Base-by-base conservation (phyloP, 2,797 vertebrate genomes). In the Leuciscus waleckii region DNA sequence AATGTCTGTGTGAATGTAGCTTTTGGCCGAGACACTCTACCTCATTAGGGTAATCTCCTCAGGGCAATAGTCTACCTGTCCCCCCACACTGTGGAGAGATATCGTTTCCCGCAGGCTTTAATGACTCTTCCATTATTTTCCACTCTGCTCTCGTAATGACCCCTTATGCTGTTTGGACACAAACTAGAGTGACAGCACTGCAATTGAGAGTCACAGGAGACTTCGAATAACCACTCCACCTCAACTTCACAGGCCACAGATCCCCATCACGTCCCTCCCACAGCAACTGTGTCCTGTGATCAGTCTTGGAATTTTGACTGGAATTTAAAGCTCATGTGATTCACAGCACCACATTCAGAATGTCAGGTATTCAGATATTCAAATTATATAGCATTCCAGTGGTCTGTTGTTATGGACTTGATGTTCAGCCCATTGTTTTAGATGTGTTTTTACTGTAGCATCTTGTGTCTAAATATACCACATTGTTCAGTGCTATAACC, bases 121-220 rank as follows among this genome's bases (percentile, higher is more conserved):
- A 88, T 80, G 79, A 79, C 75, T 37, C 39, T 51, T 83, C 51
- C 77, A 81, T 87, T 81, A 81, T 26, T 29, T 79, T 61, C 77
- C 83, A 84, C 37, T 81, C 69, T 74, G 74, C 29, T 58, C 61
- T 76, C 69, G 87, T 87, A 88, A 87, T 89, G 83, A 90, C 86
- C 85, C 84, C 68, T 68, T 80, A 85, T 82, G 85, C 79, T 78
- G 82, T 87, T 89, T 90, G 79, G 82, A 84, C 78, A 85, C 81
- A 88, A 89, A 79, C 83, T 79, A 26, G 73, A 76, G 56, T 80
- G 79, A 88, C 84, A 86, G 69, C 54, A 49, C 29, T 74, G 82
- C 85, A 90, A 90, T 90, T 89, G 88, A 84, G 79, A 76, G 76
- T 79, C 81, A 79, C 82, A 81, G 51, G 70, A 67, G 71, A 81